phyloP scores from a whole-genome alignment of 2,113 vertebrate species.

The Elephas maximus region DNA sequence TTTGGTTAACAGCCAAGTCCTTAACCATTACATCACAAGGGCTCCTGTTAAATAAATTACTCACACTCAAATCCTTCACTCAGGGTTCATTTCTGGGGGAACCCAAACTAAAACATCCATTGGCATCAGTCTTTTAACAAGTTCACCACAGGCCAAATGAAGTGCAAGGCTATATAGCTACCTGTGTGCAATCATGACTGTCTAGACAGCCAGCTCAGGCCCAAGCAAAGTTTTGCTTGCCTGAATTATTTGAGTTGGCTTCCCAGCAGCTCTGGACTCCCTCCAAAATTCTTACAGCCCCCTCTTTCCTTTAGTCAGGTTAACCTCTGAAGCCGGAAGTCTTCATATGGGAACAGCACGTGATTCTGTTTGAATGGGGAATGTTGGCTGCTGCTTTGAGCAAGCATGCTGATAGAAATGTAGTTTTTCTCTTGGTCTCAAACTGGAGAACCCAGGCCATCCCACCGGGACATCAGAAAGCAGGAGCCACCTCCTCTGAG shows the following conservation, averaged over 20 bases:
- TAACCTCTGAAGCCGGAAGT: slow-evolving; percentile 69
- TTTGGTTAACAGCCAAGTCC: neutral
- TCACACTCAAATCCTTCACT: slow-evolving; percentile 10
- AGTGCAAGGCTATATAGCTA: slow-evolving; percentile 75
- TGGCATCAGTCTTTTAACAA: slow-evolving; percentile 46
- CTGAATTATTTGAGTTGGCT: slow-evolving; percentile 84
- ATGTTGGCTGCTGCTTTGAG: neutral
- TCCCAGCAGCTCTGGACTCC: slow-evolving; percentile 71
- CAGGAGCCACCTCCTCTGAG: neutral
- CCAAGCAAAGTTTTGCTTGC: slow-evolving; percentile 77
- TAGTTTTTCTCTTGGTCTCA: neutral
- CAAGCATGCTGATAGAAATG: neutral
- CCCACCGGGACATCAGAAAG: neutral
- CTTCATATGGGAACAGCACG: slow-evolving; percentile 49
- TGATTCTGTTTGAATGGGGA: neutral
- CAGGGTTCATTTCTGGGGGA: neutral
- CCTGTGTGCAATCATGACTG: slow-evolving; percentile 64
- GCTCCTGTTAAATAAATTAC: neutral
- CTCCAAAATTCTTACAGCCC: slow-evolving; percentile 80
- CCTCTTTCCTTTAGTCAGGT: slow-evolving; percentile 72
- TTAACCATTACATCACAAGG: neutral
- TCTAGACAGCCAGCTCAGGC: slow-evolving; percentile 83
- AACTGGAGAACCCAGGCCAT: neutral
- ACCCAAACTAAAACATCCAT: neutral
- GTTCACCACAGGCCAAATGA: slow-evolving; percentile 59